A percentile compares a stretch with the other conserved stretches of the same genome.
Conservation (phyloP, 2,797 vertebrate species). For the Halcyon leucocephala region DNA sequence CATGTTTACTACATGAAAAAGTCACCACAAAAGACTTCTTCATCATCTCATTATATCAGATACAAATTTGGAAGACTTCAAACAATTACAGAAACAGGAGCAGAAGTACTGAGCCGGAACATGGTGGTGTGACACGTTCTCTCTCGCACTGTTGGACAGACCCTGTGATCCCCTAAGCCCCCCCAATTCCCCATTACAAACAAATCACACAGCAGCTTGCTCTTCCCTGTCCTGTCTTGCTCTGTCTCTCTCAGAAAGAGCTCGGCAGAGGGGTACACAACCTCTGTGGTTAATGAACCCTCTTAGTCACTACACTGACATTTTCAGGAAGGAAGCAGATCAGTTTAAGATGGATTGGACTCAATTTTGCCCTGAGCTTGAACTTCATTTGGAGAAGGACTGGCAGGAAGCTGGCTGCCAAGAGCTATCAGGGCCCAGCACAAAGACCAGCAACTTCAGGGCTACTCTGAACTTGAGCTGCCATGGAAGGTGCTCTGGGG, state of each 20-base stretch:
- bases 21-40: constrained; percentile 34
- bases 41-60: constrained; percentile 12
- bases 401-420: background rate
- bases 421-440: background rate
- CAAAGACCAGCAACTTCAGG: background rate
- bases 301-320: background rate
- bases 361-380: background rate
- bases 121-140: background rate
- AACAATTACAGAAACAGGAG: background rate
- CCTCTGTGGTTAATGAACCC: background rate
- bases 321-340: background rate
- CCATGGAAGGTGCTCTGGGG: background rate
- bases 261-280: background rate
- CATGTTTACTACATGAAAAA: constrained; percentile 41
- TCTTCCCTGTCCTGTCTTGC: background rate
- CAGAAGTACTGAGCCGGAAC: constrained; percentile 12
- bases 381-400: background rate
- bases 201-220: background rate
- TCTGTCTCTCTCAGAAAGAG: background rate
- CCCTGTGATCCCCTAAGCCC: background rate
- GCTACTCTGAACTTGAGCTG: background rate
- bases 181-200: background rate
- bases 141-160: background rate
- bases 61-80: constrained; percentile 32
- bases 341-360: background rate